Evolutionary conservation across 2,797 vertebrate species (phyloP).

Genomic region (Xenopus petersii): DNA sequence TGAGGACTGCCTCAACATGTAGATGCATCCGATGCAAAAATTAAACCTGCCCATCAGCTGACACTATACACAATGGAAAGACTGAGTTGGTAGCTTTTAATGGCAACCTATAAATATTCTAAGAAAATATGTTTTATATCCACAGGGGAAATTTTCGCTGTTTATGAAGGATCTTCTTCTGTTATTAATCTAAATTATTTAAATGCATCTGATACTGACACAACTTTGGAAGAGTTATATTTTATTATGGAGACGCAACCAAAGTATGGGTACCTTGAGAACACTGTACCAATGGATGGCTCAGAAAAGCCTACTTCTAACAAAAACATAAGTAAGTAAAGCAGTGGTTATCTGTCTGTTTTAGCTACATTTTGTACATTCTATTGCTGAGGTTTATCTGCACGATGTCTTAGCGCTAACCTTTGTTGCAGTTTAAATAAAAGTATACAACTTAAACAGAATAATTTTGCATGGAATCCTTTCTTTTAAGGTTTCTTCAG

Average conservation of each 20-base stretch:
- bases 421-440: no score
- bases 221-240: slow-evolving; percentile 58
- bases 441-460: background rate
- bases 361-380: background rate
- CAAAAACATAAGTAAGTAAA: slow-evolving; percentile 61
- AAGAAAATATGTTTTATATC: no score
- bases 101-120: no score
- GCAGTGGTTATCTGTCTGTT: background rate
- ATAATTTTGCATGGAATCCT: slow-evolving; percentile 42
- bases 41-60: no score
- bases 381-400: no score
- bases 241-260: slow-evolving; percentile 67
- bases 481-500: slow-evolving; percentile 59
- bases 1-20: no score
- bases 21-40: no score
- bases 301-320: slow-evolving; percentile 68
- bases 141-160: slow-evolving; percentile 52
- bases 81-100: no score
- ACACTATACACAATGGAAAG: no score
- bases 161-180: slow-evolving; percentile 63
- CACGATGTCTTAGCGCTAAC: no score
- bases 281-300: slow-evolving; percentile 62
- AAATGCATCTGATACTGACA: slow-evolving; percentile 65
- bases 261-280: slow-evolving; percentile 68
- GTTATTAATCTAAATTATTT: slow-evolving; percentile 59